Percentiles rank a stretch among this genome's conserved stretches.
Conservation (phyloP, 2,888 invertebrate species). For the Mythimna pallens region DNA sequence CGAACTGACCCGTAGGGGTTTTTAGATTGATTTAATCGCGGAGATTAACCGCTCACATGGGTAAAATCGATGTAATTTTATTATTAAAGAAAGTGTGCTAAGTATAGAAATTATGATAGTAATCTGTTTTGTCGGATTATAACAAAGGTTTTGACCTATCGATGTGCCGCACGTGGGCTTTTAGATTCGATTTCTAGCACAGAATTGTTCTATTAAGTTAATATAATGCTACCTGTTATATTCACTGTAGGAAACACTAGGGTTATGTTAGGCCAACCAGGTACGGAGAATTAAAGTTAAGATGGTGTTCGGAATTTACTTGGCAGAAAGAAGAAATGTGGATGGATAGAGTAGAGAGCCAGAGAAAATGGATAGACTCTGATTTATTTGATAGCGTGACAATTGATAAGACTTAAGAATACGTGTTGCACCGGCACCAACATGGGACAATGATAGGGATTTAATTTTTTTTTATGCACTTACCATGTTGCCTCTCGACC, state of each 20-base stretch:
- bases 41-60: constrained; percentile 53
- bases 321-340: background rate
- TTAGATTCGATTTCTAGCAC: background rate
- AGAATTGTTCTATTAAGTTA: background rate
- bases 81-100: constrained; percentile 65
- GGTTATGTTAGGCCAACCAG: too few relatives aligned
- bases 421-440: too few relatives aligned
- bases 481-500: too few relatives aligned
- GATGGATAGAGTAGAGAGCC: too few relatives aligned
- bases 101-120: constrained; percentile 38
- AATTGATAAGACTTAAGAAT: too few relatives aligned
- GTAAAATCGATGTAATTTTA: constrained; percentile 62
- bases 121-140: constrained; percentile 29
- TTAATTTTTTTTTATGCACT: too few relatives aligned
- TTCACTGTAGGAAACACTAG: too few relatives aligned
- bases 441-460: too few relatives aligned
- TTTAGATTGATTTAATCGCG: constrained; percentile 72
- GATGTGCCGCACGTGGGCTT: background rate
- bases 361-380: too few relatives aligned
- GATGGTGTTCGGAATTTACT: background rate
- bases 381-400: too few relatives aligned
- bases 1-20: constrained; percentile 70
- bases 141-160: constrained; percentile 22
- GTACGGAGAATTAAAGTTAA: background rate
- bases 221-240: background rate